A percentile compares a stretch with the other conserved stretches of the same genome.
Conservation (phyloP, 2,113 vertebrate species). For the Carassius auratus region DNA sequence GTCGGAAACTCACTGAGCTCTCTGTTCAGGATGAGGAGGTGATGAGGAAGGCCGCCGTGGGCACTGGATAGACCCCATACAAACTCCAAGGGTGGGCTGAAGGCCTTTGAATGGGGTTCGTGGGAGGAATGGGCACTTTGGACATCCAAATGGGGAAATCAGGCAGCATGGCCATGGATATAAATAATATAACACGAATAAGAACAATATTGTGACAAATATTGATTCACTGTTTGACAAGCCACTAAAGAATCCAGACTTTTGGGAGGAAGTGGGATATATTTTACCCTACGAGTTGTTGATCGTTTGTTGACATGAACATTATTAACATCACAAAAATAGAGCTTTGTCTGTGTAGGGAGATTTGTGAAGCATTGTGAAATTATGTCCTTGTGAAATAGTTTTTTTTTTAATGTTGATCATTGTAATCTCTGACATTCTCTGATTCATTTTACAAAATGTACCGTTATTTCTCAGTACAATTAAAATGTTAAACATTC, state of each 20-base stretch:
- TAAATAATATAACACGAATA: neutral
- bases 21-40: constrained; percentile 93
- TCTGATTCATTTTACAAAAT: constrained; percentile 28
- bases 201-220: constrained; percentile 34
- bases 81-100: neutral
- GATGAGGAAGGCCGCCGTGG: constrained; percentile 84
- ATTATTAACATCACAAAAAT: neutral
- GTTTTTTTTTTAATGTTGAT: constrained; percentile 34
- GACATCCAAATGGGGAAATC: neutral
- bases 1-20: constrained; percentile 91
- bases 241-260: neutral
- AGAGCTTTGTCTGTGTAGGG: neutral
- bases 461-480: neutral
- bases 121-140: constrained; percentile 8
- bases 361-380: neutral
- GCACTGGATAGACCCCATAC: constrained; percentile 65
- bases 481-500: constrained; percentile 30
- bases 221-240: constrained; percentile 11
- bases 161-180: neutral
- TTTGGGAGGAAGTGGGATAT: neutral
- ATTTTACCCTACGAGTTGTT: neutral
- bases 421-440: constrained; percentile 25
- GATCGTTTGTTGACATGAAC: neutral
- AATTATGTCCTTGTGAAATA: neutral
- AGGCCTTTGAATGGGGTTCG: constrained; percentile 17